Percentiles rank a stretch among this genome's conserved stretches.
Evolutionary conservation across 2,113 vertebrate species (phyloP).

Genomic region (Rutilus rutilus): DNA sequence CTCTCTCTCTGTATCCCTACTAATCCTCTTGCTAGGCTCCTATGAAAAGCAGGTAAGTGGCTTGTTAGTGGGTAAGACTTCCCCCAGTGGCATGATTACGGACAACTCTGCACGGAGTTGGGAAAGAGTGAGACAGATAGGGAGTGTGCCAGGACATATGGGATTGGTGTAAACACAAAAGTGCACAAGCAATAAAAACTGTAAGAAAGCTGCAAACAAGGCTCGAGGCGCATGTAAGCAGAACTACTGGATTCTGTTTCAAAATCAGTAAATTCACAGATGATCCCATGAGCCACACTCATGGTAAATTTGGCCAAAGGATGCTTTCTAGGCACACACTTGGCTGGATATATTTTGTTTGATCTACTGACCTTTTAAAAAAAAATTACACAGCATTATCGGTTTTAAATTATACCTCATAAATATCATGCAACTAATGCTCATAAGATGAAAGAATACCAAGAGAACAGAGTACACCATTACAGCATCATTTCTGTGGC

Average conservation of each 20-base stretch:
- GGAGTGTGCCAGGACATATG: slow-evolving; percentile 32
- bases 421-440: neutral
- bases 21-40: slow-evolving; percentile 52
- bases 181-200: neutral
- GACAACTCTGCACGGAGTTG: slow-evolving; percentile 20
- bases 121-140: slow-evolving; percentile 15
- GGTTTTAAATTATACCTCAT: neutral
- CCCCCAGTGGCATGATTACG: slow-evolving; percentile 45
- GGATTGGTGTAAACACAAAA: slow-evolving; percentile 29
- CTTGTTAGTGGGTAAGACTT: slow-evolving; percentile 51
- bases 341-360: neutral
- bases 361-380: neutral
- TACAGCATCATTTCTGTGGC: neutral
- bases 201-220: neutral
- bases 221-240: neutral
- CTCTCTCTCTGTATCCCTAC: slow-evolving; percentile 3
- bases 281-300: neutral
- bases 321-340: neutral
- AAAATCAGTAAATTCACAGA: neutral
- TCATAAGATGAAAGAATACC: neutral
- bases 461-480: neutral
- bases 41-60: slow-evolving; percentile 62
- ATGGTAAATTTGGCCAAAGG: neutral
- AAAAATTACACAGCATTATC: neutral
- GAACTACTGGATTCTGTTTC: neutral